These are phyloP conservation scores for Triplophysa dalaica DNA, from an alignment of 2,113 vertebrate species.

Conservation along the genomic window DNA sequence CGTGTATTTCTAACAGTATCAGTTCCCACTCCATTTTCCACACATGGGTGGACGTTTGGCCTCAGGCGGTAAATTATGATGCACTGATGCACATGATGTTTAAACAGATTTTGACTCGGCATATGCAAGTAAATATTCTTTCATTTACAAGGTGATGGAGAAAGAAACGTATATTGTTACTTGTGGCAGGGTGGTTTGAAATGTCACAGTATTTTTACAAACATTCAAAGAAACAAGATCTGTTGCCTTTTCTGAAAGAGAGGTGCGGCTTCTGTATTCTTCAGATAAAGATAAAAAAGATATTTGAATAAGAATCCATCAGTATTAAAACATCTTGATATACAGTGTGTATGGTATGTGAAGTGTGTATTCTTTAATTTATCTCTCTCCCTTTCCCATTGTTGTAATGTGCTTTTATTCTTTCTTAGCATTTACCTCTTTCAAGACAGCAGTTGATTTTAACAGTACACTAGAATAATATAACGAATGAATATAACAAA, in stretches of 20 bases:
- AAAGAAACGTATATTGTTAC: slow-evolving; percentile 4
- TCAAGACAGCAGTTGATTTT: slow-evolving; percentile 31
- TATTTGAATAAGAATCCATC: slow-evolving; percentile 22
- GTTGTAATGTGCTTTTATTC: slow-evolving; percentile 39
- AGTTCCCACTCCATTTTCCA: slow-evolving; percentile 34
- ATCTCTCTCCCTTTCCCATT: not conserved
- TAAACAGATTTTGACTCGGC: slow-evolving; percentile 27
- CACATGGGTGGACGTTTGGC: slow-evolving; percentile 32
- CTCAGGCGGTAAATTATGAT: slow-evolving; percentile 36
- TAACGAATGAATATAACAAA: slow-evolving; percentile 29
- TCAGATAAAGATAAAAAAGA: not conserved
- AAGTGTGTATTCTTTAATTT: slow-evolving; percentile 45
- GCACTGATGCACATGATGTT: slow-evolving; percentile 7
- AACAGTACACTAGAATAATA: slow-evolving; percentile 15
- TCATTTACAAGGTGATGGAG: not conserved
- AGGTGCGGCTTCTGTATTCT: slow-evolving; percentile 1
- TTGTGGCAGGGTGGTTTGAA: slow-evolving; percentile 6
- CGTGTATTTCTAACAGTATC: slow-evolving; percentile 25
- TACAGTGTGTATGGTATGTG: slow-evolving; percentile 48
- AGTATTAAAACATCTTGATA: slow-evolving; percentile 39
- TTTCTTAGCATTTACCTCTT: slow-evolving; percentile 29
- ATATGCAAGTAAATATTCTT: slow-evolving; percentile 26
- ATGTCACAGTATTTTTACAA: slow-evolving; percentile 21
- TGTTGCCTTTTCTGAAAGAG: not conserved
- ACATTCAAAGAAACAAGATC: not conserved